Base-by-base conservation (phyloP, 2,113 vertebrate species). In the Brachyhypopomus occidentalis region DNA sequence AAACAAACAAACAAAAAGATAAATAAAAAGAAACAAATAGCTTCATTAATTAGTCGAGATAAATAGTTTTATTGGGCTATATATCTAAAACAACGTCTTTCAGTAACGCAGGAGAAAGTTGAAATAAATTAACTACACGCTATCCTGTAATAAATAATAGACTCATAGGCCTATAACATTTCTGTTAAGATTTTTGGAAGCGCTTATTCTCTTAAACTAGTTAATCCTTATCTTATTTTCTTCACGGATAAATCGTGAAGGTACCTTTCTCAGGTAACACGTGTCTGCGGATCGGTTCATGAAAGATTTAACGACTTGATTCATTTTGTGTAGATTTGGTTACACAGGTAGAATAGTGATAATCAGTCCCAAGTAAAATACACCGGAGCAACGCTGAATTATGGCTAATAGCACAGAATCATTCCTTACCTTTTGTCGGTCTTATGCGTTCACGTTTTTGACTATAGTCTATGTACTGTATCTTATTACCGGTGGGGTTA, bases 401-500 rank as follows among this genome's bases (percentile, higher is more conserved):
- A 91, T 90, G 89, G 67, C 75, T 72, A 73, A 4, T 27, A 63
- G 66, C 0, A 0, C 12, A 23, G 83, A 85, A 1, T 80, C 85
- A 52, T 22, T 27, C 4, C 38, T 30, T 38, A 56, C 52, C n/a
- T 78, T 83, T 20, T 78, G 83, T 45, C 88, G 30, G 27, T 5
- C 27, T 36, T 30, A 82, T 1, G 85, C 89, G 2, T 92, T 90
- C 0, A 30, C 45, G 19, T 84, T 91, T 2, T 84, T 96, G 84
- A 4, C 88, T 1, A 23, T 84, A 22, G 56, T 80, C 73, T 91
- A 95, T 70, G 23, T 90, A 56, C 72, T 94, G 41, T 91, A 87
- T 60, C 6, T 94, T 2, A 69, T 90, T 23, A 59, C 93, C 0
- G 94, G 93, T 12, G 91, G 88, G 0, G 25, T 77, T 27, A 86